Base-by-base conservation (phyloP, 2,888 invertebrate species). In the Drosophila tripunctata region DNA sequence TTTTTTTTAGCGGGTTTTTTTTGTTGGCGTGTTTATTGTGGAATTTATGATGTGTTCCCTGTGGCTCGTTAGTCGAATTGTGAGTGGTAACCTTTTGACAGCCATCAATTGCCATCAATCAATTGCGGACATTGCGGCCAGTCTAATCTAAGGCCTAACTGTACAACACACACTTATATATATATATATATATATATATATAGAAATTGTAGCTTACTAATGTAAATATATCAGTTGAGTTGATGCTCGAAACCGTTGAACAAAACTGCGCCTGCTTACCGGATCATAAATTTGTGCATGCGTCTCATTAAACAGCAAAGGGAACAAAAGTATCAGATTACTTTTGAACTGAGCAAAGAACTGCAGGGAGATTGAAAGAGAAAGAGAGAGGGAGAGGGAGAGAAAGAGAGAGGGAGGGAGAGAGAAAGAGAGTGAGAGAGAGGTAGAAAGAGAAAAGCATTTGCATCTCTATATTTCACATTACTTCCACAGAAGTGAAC, bases 271-370 rank as follows among this genome's bases (percentile, higher is more conserved):
- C 77, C 82, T 86, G 86, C 75, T 76, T 75, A 88, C 79, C 88
- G 79, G 82, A 86, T 82, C 86, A 89, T 87, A 86, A 88, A 89
- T 86, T 89, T 79, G 88, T 88, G 89, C 87, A 89, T 83, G 74
- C 84, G 88, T 85, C 87, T 88, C 88, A 88, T 88, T 88, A 87
- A 79, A 68, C 88, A 88, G 68, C 67, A 68, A 80, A 76, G 79
- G 79, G 76, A 77, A 82, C 80, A 86, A 87, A 87, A 85, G 74
- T 88, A 87, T 88, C 86, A 67, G 74, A 80, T 88, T 88, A 76
- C 83, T 36, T 36, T 40, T 31, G n/a, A 10, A 36, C 17, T 36
- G 36, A 48, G 14, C n/a, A 36, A 12, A n/a, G n/a, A n/a, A n/a
- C n/a, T n/a, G n/a, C n/a, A n/a, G n/a, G n/a, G n/a, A n/a, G n/a